A percentile compares a stretch with the other conserved stretches of the same genome.
phyloP scores from a whole-genome alignment of 2,888 invertebrate genomes.

The Calliopum simillimum region DNA sequence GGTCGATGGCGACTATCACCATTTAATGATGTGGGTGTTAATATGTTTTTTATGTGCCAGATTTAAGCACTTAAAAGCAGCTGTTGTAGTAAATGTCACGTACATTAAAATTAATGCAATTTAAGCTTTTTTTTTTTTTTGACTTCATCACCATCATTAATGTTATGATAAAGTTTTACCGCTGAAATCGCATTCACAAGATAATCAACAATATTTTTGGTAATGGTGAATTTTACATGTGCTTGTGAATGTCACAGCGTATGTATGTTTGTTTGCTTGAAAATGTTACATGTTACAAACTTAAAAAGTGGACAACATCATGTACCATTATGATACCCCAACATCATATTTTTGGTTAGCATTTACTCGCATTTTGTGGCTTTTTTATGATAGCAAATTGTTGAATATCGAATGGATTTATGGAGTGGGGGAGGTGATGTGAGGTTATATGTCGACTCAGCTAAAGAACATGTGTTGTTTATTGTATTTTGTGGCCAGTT shows the following conservation, averaged over 20 bases:
- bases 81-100: conserved; percentile 36
- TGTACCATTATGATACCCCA: no score
- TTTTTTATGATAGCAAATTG: conserved; percentile 51
- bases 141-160: conserved; percentile 38
- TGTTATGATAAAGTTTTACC: no score
- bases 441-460: neutral
- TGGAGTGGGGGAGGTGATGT: neutral
- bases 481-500: conserved; percentile 46
- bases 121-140: conserved; percentile 34
- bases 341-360: conserved; percentile 48
- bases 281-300: no score
- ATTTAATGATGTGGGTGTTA: conserved; percentile 24
- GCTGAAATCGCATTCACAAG: no score
- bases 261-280: no score
- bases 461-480: conserved; percentile 41
- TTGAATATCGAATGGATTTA: neutral
- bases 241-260: no score
- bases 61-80: conserved; percentile 38
- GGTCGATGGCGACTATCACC: no score
- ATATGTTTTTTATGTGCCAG: neutral
- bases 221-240: no score
- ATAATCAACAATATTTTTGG: no score
- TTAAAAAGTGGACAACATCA: no score
- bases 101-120: conserved; percentile 19
- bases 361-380: conserved; percentile 62